A percentile compares a stretch with the other conserved stretches of the same genome.
phyloP scores from a whole-genome alignment of 2,888 invertebrate genomes.

The Dasypogon diadema region DNA sequence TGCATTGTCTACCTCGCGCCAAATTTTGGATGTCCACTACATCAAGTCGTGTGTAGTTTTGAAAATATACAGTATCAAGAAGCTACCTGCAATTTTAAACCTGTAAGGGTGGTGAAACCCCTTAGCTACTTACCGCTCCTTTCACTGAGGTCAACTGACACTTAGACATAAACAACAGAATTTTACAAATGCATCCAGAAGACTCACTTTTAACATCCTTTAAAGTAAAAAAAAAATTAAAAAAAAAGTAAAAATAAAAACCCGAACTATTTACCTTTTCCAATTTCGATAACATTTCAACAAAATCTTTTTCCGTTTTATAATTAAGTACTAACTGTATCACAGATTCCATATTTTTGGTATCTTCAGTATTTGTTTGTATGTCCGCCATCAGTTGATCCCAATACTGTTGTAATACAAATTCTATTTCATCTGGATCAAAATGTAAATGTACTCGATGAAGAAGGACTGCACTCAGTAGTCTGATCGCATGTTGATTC shows the following conservation, averaged over 20 bases:
- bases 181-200: conserved; percentile 60
- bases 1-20: too few species aligned
- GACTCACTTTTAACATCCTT: conserved; percentile 53
- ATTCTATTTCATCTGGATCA: conserved; percentile 65
- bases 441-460: conserved; percentile 62
- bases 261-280: too few species aligned
- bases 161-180: conserved; percentile 63
- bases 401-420: conserved; percentile 65
- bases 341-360: conserved; percentile 60
- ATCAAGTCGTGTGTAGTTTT: too few species aligned
- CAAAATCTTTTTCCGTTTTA: conserved; percentile 65
- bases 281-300: conserved; percentile 47
- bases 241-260: too few species aligned
- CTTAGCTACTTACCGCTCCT: conserved; percentile 65
- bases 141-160: conserved; percentile 64
- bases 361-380: conserved; percentile 54
- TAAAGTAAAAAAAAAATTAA: conserved; percentile 22
- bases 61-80: too few species aligned
- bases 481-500: conserved; percentile 62
- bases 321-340: conserved; percentile 57
- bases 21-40: too few species aligned
- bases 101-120: too few species aligned
- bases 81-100: too few species aligned
- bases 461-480: conserved; percentile 62
- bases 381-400: conserved; percentile 62